Evolutionary conservation across 2,888 invertebrate genomes (phyloP).

Genomic region (Apocheima hispidaria): DNA sequence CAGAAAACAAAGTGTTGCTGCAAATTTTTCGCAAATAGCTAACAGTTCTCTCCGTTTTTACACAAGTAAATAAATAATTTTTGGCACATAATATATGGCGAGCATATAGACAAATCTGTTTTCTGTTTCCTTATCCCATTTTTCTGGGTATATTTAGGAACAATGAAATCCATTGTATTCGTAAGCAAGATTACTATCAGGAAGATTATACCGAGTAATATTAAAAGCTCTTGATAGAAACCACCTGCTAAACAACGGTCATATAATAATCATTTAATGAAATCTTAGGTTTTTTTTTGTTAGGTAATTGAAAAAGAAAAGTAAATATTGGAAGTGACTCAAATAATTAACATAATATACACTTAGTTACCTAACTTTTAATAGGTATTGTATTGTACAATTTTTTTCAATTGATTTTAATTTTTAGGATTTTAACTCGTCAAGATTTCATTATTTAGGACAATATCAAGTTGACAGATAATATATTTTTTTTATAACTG

Average conservation of each 20-base stretch:
- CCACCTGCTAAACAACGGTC: conserved; percentile 11
- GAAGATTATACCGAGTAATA: conserved; percentile 21
- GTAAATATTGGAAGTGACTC: not conserved
- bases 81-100: conserved; percentile 10
- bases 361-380: not conserved
- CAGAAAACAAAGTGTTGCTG: too few species aligned
- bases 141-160: conserved; percentile 22
- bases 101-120: conserved; percentile 26
- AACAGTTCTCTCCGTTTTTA: too few species aligned
- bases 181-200: conserved; percentile 28
- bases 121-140: conserved; percentile 26
- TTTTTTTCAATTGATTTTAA: too few species aligned
- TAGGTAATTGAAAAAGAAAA: conserved; percentile 5
- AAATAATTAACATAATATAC: not conserved
- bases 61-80: conserved; percentile 1
- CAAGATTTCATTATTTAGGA: too few species aligned
- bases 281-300: conserved; percentile 9
- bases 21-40: too few species aligned
- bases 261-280: conserved; percentile 18
- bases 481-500: not conserved
- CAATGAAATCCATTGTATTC: conserved; percentile 33
- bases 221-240: conserved; percentile 16
- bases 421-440: too few species aligned
- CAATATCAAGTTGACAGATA: not conserved
- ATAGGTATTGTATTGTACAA: too few species aligned